Evolutionary conservation across 2,888 invertebrate species (phyloP), one percentile per base, ranked within the genome.

Genomic region (Orthosia gracilis): DNA sequence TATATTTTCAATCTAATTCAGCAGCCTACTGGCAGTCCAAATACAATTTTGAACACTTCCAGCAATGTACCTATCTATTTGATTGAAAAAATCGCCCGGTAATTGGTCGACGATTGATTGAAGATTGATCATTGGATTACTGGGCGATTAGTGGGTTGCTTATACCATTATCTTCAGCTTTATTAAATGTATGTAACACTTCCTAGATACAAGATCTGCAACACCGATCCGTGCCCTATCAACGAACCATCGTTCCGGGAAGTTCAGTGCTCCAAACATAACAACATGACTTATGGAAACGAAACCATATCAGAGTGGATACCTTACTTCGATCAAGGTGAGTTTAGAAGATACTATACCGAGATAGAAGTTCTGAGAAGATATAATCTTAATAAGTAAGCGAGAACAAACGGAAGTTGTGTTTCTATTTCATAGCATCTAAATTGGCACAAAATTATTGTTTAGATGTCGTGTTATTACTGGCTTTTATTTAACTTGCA

Each of bases 121-220:
- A 23, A 15, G 23, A 9, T 40, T 31, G 31, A 23, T 5, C 15
- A 23, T 12, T 45, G 7, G n/a, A 59, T 45, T 21, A 21, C 21
- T 5, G n/a, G n/a, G 12, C 15, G n/a, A 45, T 15, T 0, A 62
- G 21, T 23, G 4, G 49, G 17, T 49, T 50, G 12, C 9, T 9
- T 7, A 55, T 45, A 4, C 9, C n/a, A 21, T 54, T 54, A 23
- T 55, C 17, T 18, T 21, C 40, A 26, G 15, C 23, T 66, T 49
- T 50, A 3, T 50, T 57, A 68, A 81, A 54, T 21, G 12, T 40
- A 62, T 75, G 17, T 61, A 69, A 66, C 31, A 65, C 61, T 76
- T 92, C 89, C 80, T 93, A 94, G 98, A 81, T 98, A 98, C 93
- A 97, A 98, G 92, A 97, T 98, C 79, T 99, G 99, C 95, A 98